Evolutionary conservation across 23 tunicate genomes (phyloP).

Genomic region (Styela clava): DNA sequence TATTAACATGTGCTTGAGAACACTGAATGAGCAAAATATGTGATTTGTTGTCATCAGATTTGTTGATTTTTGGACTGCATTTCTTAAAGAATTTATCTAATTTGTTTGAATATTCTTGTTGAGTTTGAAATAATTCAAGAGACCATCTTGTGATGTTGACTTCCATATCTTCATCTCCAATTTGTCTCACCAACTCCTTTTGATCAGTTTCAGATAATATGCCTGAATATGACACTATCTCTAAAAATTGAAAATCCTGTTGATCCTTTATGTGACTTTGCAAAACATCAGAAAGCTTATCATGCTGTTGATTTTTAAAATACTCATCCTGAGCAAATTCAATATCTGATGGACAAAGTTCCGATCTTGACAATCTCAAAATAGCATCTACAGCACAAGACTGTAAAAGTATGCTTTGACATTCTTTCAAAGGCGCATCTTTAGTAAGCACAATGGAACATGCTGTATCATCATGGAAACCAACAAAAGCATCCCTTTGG

Average conservation of each 20-base stretch:
- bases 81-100: constrained; percentile 43
- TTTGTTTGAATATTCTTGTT: constrained; percentile 40
- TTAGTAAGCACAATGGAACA: constrained; percentile 45
- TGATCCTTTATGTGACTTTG: neutral
- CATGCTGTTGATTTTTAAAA: constrained; percentile 54
- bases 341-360: constrained; percentile 23
- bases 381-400: constrained; percentile 54
- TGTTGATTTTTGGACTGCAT: neutral
- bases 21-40: constrained; percentile 52
- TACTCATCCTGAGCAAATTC: constrained; percentile 20
- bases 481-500: constrained; percentile 49
- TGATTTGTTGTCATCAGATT: neutral
- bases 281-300: constrained; percentile 23
- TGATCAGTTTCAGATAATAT: constrained; percentile 55
- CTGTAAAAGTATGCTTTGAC: constrained; percentile 37
- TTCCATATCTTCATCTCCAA: neutral
- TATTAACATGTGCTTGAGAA: constrained; percentile 38
- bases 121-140: constrained; percentile 68
- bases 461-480: constrained; percentile 50
- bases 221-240: constrained; percentile 56
- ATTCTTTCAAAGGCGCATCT: neutral
- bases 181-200: constrained; percentile 5
- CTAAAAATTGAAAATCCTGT: constrained; percentile 15
- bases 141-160: constrained; percentile 37
- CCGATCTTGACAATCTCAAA: constrained; percentile 39